These are phyloP conservation scores for Atta colombica DNA, from an alignment of 1,140 invertebrate species.

Conservation along the genomic window DNA sequence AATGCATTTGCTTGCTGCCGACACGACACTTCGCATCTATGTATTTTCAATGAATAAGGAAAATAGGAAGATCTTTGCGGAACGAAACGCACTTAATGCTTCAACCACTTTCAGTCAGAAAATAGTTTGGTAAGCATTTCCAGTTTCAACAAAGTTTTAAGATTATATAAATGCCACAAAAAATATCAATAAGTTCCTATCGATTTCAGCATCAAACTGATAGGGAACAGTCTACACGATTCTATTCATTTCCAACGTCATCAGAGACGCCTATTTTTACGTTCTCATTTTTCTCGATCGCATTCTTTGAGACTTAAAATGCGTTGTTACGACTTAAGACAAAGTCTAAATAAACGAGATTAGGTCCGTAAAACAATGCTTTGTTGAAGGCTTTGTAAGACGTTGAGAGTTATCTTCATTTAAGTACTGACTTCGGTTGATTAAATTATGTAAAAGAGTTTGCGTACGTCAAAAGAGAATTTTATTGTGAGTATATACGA, in stretches of 20 bases:
- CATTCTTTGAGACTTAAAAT: not conserved
- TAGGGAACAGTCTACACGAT: not conserved
- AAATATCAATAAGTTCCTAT: conserved; percentile 1
- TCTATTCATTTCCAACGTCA: not conserved
- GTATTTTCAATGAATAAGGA: not conserved
- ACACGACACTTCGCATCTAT: conserved; percentile 1
- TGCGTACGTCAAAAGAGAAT: not conserved
- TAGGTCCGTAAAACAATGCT: not conserved
- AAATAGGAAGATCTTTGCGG: not conserved
- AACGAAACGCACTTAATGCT: not conserved
- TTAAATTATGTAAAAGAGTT: not conserved
- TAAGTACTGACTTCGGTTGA: not conserved
- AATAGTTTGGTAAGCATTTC: conserved; percentile 3
- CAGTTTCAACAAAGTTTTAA: not conserved
- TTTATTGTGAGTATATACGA: conserved; percentile 1
- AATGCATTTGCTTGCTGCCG: conserved; percentile 12
- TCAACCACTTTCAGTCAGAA: conserved; percentile 14
- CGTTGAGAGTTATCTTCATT: not conserved
- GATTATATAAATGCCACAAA: not conserved
- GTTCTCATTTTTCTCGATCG: not conserved
- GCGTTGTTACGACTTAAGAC: not conserved
- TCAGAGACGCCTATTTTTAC: not conserved
- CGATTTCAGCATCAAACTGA: conserved; percentile 9
- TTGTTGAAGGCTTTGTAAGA: not conserved
- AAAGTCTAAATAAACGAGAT: conserved; percentile 28